Conservation (phyloP, 2,888 invertebrate species). For the Xiphydria camelus region DNA sequence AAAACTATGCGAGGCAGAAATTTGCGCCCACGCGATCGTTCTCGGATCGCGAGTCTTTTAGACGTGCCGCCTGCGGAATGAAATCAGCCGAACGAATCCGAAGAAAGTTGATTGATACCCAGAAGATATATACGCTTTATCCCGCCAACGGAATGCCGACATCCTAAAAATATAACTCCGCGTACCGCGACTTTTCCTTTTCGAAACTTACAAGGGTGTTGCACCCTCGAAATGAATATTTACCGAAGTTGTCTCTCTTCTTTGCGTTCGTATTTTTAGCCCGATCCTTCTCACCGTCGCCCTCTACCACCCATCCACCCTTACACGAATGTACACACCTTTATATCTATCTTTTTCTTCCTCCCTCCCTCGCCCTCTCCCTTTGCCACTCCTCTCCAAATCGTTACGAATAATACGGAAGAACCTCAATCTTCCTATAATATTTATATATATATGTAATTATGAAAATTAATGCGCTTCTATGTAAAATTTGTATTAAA, state of each 20-base stretch:
- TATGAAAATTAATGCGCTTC: too few relatives aligned
- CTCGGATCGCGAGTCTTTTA: too few relatives aligned
- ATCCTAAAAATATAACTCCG: slow-evolving; percentile 11
- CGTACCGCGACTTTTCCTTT: not conserved
- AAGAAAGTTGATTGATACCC: slow-evolving; percentile 2
- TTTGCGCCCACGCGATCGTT: too few relatives aligned
- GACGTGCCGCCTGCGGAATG: too few relatives aligned
- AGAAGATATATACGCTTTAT: not conserved
- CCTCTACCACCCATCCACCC: too few relatives aligned
- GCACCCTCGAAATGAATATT: not conserved
- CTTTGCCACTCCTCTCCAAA: not conserved
- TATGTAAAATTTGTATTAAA: too few relatives aligned
- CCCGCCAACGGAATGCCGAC: not conserved
- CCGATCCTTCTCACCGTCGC: not conserved
- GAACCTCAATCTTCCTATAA: too few relatives aligned
- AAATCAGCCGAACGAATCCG: too few relatives aligned
- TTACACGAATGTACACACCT: too few relatives aligned
- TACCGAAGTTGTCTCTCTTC: slow-evolving; percentile 1
- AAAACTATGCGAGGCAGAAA: too few relatives aligned
- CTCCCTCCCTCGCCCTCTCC: slow-evolving; percentile 1
- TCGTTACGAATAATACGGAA: too few relatives aligned
- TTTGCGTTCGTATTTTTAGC: not conserved
- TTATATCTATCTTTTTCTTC: not conserved
- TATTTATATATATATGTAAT: too few relatives aligned
- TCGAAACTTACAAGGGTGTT: not conserved